phyloP scores from a whole-genome alignment of 2,888 invertebrate genomes.

The Netelia fuscicornis region DNA sequence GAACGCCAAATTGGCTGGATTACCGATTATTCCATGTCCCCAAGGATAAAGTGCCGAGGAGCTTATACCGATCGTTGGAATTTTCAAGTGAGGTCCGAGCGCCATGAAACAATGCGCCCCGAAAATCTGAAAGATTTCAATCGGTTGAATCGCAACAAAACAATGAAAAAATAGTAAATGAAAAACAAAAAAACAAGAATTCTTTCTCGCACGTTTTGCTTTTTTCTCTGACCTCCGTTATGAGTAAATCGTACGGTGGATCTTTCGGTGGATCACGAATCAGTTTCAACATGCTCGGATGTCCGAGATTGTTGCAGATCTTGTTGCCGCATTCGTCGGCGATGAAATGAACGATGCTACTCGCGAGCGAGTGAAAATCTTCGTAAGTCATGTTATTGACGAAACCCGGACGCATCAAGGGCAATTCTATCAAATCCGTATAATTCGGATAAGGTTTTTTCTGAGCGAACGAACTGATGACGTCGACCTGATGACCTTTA shows the following conservation, averaged over 20 bases:
- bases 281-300: conserved; percentile 69
- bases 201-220: not conserved
- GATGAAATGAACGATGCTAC: conserved; percentile 57
- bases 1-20: conserved; percentile 77
- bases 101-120: conserved; percentile 77
- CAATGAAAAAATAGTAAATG: not conserved
- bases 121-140: conserved; percentile 73
- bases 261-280: conserved; percentile 73
- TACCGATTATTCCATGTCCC: conserved; percentile 74
- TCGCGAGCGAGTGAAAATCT: conserved; percentile 46
- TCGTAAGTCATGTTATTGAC: conserved; percentile 65
- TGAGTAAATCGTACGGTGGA: conserved; percentile 74
- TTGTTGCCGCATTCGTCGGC: conserved; percentile 65
- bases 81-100: conserved; percentile 74
- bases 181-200: not conserved
- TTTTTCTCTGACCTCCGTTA: conserved; percentile 70
- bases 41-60: conserved; percentile 77
- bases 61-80: conserved; percentile 76
- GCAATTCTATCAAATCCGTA: conserved; percentile 65
- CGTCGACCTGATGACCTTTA: conserved; percentile 84
- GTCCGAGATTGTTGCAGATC: conserved; percentile 70
- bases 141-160: not conserved
- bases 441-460: conserved; percentile 70
- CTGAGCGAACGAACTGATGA: conserved; percentile 71
- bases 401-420: conserved; percentile 22